Conservation (phyloP, 53 echinoderm and acorn worm species). For the Glandiceps talaboti region DNA sequence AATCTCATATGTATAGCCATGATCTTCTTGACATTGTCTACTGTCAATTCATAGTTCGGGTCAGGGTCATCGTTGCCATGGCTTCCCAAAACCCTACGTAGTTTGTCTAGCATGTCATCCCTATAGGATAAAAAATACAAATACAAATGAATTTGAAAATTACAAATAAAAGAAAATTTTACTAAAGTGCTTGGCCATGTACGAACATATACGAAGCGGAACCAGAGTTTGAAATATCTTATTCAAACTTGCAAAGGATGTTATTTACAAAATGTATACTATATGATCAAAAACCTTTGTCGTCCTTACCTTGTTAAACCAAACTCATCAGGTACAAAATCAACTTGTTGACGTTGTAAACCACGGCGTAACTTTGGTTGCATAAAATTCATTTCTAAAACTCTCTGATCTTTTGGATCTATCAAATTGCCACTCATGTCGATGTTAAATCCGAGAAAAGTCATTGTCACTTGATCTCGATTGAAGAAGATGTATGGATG, state of each 20-base stretch:
- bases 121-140: background rate
- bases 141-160: background rate
- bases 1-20: slow-evolving; percentile 25
- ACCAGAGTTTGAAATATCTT: too few relatives aligned
- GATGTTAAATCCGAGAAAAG: slow-evolving; percentile 14
- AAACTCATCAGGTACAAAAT: too few relatives aligned
- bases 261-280: too few relatives aligned
- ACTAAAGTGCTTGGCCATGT: background rate
- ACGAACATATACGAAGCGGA: too few relatives aligned
- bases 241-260: too few relatives aligned
- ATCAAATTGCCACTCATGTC: slow-evolving; percentile 3
- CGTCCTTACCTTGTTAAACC: too few relatives aligned
- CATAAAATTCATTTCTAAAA: slow-evolving; percentile 10
- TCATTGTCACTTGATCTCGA: slow-evolving; percentile 2
- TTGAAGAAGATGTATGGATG: slow-evolving; percentile 27
- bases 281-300: too few relatives aligned
- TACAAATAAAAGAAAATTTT: background rate
- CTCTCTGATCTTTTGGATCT: background rate
- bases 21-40: slow-evolving; percentile 23
- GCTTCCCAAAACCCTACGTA: slow-evolving; percentile 12
- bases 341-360: slow-evolving; percentile 2
- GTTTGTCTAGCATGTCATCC: background rate
- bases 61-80: background rate
- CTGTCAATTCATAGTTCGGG: slow-evolving; percentile 15
- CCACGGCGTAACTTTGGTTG: slow-evolving; percentile 1